phyloP scores from a whole-genome alignment of 92 coral and sea anemone genomes.

The Heliopora coerulea region DNA sequence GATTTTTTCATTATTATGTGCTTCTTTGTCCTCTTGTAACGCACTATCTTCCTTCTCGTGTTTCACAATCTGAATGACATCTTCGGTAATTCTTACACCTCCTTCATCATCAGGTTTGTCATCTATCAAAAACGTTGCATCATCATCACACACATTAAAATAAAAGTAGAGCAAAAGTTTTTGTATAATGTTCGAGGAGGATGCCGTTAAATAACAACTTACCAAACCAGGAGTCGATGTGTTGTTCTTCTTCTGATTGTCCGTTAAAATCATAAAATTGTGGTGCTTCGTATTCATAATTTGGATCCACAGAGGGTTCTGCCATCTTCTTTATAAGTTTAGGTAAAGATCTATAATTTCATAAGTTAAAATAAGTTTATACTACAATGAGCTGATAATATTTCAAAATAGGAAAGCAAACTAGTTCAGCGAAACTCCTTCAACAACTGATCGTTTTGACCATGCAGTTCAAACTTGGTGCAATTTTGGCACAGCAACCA shows the following conservation, averaged over 20 bases:
- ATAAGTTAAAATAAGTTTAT: no score
- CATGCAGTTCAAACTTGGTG: slow-evolving; percentile 55
- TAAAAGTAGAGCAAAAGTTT: no score
- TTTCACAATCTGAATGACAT: no score
- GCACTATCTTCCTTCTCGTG: slow-evolving; percentile 7
- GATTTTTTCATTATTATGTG: no score
- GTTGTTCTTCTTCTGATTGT: slow-evolving; percentile 48
- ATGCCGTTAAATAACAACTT: no score
- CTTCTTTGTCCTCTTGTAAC: no score
- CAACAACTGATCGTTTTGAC: slow-evolving; percentile 51
- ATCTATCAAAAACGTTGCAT: slow-evolving; percentile 57
- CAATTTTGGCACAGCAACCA: slow-evolving; percentile 27
- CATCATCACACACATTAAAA: no score
- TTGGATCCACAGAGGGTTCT: slow-evolving; percentile 43
- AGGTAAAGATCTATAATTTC: no score
- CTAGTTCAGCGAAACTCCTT: neutral
- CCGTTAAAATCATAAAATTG: slow-evolving; percentile 65
- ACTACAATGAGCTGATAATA: neutral
- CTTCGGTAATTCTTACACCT: slow-evolving; percentile 51
- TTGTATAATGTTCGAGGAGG: no score
- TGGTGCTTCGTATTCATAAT: slow-evolving; percentile 94
- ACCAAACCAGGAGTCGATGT: slow-evolving; percentile 93
- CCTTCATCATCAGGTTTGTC: slow-evolving; percentile 71
- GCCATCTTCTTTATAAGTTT: slow-evolving; percentile 19
- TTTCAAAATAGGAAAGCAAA: neutral